These are phyloP conservation scores for Lutraria lutraria DNA, from an alignment of 2,888 invertebrate genomes.

Conservation along the genomic window DNA sequence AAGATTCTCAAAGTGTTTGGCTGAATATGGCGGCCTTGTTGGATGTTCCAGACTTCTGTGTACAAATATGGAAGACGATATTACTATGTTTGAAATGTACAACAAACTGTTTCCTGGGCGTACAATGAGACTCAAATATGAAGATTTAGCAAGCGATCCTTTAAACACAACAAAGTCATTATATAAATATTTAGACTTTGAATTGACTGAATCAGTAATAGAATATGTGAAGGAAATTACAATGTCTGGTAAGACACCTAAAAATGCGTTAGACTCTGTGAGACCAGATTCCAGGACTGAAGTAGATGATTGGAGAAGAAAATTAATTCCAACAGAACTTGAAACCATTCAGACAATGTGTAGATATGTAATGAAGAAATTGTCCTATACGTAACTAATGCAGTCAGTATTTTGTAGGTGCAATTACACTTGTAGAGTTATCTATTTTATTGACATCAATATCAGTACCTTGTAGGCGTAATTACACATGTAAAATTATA, in stretches of 20 bases:
- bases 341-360: conserved; percentile 37
- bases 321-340: neutral
- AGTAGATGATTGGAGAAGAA: conserved; percentile 35
- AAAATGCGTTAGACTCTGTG: conserved; percentile 21
- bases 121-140: conserved; percentile 26
- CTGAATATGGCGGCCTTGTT: conserved; percentile 37
- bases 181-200: conserved; percentile 35
- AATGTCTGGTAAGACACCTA: conserved; percentile 29
- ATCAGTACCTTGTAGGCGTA: no score
- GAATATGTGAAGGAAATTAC: conserved; percentile 28
- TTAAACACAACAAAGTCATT: conserved; percentile 15
- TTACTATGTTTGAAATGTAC: conserved; percentile 31
- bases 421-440: no score
- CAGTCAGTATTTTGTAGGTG: no score
- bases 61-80: conserved; percentile 50
- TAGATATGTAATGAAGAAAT: conserved; percentile 30
- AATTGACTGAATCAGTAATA: conserved; percentile 8
- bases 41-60: conserved; percentile 49
- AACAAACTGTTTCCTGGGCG: conserved; percentile 35
- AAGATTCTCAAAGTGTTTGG: neutral
- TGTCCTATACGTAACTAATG: conserved; percentile 6
- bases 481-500: no score
- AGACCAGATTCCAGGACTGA: conserved; percentile 19
- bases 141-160: conserved; percentile 35
- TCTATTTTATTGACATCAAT: no score